Conservation (phyloP, 2,888 invertebrate species). For the Agrotis ipsilon region DNA sequence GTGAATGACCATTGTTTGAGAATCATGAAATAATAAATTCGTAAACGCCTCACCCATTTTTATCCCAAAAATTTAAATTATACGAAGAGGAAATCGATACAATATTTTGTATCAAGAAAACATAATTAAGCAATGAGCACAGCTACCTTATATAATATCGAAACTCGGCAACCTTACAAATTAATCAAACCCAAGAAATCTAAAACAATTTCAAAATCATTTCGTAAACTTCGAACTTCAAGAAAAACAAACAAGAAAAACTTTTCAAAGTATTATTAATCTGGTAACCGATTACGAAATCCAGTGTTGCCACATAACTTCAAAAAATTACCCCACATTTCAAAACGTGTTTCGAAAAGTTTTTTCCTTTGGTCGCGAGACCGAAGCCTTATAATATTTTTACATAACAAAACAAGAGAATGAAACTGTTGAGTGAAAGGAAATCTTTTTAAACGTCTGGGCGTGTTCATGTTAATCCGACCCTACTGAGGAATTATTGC, state of each 20-base stretch:
- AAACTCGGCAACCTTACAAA: slow-evolving; percentile 25
- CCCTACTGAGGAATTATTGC: slow-evolving; percentile 42
- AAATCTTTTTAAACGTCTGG: slow-evolving; percentile 46
- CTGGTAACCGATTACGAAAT: slow-evolving; percentile 12
- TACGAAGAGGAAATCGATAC: background rate
- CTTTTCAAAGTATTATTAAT: background rate
- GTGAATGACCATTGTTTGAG: no score
- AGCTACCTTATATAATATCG: background rate
- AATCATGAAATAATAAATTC: no score
- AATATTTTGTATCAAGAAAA: background rate
- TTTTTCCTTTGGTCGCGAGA: background rate
- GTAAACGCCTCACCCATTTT: no score
- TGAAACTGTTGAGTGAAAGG: slow-evolving; percentile 32
- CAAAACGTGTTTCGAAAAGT: slow-evolving; percentile 8
- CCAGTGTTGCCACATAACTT: slow-evolving; percentile 33
- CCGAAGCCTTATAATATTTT: slow-evolving; percentile 36
- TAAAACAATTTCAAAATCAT: slow-evolving; percentile 13
- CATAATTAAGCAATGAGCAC: no score
- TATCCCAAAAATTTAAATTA: no score
- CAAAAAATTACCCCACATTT: slow-evolving; percentile 26
- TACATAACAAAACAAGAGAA: slow-evolving; percentile 37
- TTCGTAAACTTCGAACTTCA: slow-evolving; percentile 14
- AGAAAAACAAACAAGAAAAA: slow-evolving; percentile 15
- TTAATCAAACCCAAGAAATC: slow-evolving; percentile 13
- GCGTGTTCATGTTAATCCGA: slow-evolving; percentile 56